phyloP scores from a whole-genome alignment of 1,140 invertebrate species.

The Drosophila saltans region DNA sequence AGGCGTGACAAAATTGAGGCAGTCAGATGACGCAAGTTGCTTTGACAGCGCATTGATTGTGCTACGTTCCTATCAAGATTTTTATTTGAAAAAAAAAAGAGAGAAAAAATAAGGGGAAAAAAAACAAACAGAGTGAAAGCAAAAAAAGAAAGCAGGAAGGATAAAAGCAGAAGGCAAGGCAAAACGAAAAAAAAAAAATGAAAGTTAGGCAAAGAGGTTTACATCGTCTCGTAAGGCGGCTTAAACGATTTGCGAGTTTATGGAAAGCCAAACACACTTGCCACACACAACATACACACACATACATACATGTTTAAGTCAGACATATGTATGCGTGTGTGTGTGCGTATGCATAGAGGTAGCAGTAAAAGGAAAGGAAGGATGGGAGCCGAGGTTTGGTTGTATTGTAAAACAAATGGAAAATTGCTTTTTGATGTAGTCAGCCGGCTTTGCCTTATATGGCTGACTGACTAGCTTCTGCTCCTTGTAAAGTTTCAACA shows the following conservation, averaged over 20 bases:
- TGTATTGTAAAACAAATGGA: constrained; percentile 77
- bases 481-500: constrained; percentile 16
- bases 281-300: constrained; percentile 49
- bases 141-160: constrained; percentile 16
- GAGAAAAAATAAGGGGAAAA: constrained; percentile 11
- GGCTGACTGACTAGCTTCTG: constrained; percentile 26
- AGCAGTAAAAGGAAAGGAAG: neutral
- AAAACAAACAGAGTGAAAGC: neutral
- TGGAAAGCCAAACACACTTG: constrained; percentile 78
- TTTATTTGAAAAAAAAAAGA: constrained; percentile 51
- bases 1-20: constrained; percentile 42
- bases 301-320: constrained; percentile 32
- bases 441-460: constrained; percentile 57
- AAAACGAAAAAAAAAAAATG: constrained; percentile 24
- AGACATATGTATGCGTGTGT: constrained; percentile 3
- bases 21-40: constrained; percentile 33
- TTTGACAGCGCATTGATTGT: constrained; percentile 51
- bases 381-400: neutral
- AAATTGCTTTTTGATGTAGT: constrained; percentile 82
- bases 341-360: neutral
- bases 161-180: constrained; percentile 23
- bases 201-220: constrained; percentile 73
- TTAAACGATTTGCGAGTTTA: constrained; percentile 81
- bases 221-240: constrained; percentile 79
- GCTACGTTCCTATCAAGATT: constrained; percentile 66